Evolutionary conservation across 2,797 vertebrate species (phyloP).

Genomic region (Lagorchestes hirsutus): DNA sequence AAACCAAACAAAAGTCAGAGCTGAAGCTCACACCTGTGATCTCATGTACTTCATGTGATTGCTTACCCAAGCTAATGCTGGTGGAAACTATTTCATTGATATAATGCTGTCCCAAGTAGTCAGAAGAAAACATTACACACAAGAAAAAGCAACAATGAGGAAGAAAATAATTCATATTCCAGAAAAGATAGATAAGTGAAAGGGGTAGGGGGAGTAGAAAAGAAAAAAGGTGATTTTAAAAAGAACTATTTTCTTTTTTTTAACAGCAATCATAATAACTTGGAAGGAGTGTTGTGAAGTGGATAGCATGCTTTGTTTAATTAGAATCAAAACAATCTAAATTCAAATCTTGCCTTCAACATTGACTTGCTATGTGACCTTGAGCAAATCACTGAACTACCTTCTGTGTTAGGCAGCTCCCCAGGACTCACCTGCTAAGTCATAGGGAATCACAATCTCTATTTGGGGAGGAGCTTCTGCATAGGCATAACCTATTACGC

Average conservation of each 20-base stretch:
- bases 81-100: slow-evolving; percentile 65
- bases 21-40: slow-evolving; percentile 14
- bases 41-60: slow-evolving; percentile 57
- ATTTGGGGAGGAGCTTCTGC: not conserved
- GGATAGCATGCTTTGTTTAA: not conserved
- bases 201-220: not conserved
- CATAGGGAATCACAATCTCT: not conserved
- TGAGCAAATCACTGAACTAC: not conserved
- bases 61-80: slow-evolving; percentile 61
- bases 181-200: slow-evolving; percentile 59
- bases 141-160: slow-evolving; percentile 62
- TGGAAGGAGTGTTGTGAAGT: not conserved
- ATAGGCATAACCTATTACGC: not conserved
- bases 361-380: not conserved
- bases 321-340: not conserved
- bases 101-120: slow-evolving; percentile 55
- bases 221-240: not conserved
- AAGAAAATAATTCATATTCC: slow-evolving; percentile 66
- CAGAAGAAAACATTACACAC: slow-evolving; percentile 61
- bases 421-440: not conserved
- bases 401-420: not conserved
- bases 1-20: not conserved
- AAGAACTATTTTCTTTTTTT: not conserved
- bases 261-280: not conserved
- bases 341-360: not conserved